Percentiles rank a stretch among this genome's conserved stretches.
Conservation (phyloP, 2,797 vertebrate species). For the Fistularia tabacaria region DNA sequence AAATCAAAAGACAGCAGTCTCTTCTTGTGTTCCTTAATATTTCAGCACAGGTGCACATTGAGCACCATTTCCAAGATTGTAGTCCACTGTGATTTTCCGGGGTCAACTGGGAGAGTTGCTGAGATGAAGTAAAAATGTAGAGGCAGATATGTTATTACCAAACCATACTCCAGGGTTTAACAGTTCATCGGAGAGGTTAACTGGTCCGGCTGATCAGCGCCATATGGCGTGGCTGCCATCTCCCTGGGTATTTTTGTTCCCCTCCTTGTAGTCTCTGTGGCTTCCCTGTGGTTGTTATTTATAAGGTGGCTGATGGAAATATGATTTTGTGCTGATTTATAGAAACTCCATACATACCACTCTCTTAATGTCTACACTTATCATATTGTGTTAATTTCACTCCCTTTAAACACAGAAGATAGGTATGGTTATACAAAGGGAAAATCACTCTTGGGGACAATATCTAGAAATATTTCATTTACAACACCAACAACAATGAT, state of each 20-base stretch:
- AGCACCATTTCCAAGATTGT: constrained; percentile 23
- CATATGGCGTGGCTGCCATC: constrained; percentile 72
- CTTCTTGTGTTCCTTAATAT: constrained; percentile 28
- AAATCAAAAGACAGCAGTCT: constrained; percentile 24
- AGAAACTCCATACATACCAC: constrained; percentile 24
- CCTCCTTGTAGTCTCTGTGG: constrained; percentile 37
- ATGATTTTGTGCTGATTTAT: constrained; percentile 27
- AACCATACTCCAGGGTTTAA: constrained; percentile 65
- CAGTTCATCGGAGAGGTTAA: constrained; percentile 69
- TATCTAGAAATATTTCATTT: constrained; percentile 47
- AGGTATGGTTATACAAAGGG: constrained; percentile 21
- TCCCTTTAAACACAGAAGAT: constrained; percentile 33
- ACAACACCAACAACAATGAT: constrained; percentile 42
- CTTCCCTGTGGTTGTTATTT: constrained; percentile 52
- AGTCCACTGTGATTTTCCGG: constrained; percentile 45
- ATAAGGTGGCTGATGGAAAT: constrained; percentile 40
- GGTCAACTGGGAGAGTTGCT: constrained; percentile 47
- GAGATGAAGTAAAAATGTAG: constrained; percentile 38
- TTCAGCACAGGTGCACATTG: constrained; percentile 32
- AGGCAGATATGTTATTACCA: constrained; percentile 65
- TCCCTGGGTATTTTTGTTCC: constrained; percentile 55
- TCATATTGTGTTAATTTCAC: neutral
- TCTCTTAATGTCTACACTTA: constrained; percentile 32
- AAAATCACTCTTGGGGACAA: constrained; percentile 22
- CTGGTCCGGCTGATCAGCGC: constrained; percentile 61